Percentiles rank a stretch among this genome's conserved stretches.
Conservation (phyloP, 2,888 invertebrate genomes). For the Rotaria macrura region DNA sequence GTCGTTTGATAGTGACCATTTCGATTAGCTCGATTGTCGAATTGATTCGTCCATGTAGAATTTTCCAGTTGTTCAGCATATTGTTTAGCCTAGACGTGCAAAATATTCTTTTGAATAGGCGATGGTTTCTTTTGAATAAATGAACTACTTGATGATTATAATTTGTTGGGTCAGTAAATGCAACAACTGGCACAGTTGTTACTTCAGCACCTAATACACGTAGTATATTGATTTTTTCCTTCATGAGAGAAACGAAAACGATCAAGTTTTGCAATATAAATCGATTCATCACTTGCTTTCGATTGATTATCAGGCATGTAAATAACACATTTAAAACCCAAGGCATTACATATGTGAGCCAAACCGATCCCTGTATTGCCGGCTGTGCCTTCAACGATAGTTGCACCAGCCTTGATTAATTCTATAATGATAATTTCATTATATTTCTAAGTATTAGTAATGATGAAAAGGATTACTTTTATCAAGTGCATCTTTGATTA, state of each 20-base stretch:
- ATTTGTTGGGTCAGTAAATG: constrained; percentile 46
- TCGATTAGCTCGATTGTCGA: constrained; percentile 48
- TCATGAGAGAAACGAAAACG: background rate
- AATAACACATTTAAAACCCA: constrained; percentile 49
- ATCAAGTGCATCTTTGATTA: constrained; percentile 45
- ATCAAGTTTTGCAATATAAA: background rate
- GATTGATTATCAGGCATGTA: constrained; percentile 50
- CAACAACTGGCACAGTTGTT: constrained; percentile 43
- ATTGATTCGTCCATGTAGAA: constrained; percentile 50
- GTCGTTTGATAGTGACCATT: constrained; percentile 47
- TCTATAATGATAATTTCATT: too few relatives aligned
- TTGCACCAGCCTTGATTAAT: constrained; percentile 43
- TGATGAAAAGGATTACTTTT: too few relatives aligned
- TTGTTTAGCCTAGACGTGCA: constrained; percentile 38
- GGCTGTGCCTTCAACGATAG: constrained; percentile 49
- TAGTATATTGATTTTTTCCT: constrained; percentile 47
- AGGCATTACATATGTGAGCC: constrained; percentile 47
- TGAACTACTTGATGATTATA: constrained; percentile 45
- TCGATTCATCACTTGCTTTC: constrained; percentile 36
- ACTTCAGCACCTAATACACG: constrained; percentile 46
- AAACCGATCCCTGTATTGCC: constrained; percentile 50
- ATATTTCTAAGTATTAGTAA: too few relatives aligned
- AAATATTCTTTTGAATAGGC: background rate
- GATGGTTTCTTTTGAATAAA: background rate
- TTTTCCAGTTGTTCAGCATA: constrained; percentile 47